Evolutionary conservation across 2,113 vertebrate species (phyloP).

Genomic region (Melanocharis versteri): DNA sequence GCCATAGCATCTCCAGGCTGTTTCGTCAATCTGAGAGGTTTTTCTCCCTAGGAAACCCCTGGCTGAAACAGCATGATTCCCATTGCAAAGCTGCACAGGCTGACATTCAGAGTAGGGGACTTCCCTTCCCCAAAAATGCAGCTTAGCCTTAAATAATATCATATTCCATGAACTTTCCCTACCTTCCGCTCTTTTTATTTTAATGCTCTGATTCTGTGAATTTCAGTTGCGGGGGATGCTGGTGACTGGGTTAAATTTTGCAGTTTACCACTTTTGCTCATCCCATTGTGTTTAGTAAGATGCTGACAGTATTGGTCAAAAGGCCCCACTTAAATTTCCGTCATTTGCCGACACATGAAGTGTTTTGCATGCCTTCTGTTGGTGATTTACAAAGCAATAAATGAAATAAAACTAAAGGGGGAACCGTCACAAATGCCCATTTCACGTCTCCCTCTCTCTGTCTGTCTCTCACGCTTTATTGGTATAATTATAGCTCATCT

Average conservation of each 20-base stretch:
- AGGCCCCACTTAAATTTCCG: background rate
- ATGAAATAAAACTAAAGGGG: background rate
- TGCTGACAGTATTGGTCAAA: background rate
- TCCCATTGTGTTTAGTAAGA: background rate
- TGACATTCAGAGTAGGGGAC: background rate
- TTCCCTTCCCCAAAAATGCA: background rate
- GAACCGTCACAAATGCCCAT: background rate
- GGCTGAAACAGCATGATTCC: accelerated
- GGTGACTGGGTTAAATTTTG: background rate
- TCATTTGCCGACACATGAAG: background rate
- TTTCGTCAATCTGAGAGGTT: background rate
- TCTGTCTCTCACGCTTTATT: conserved; percentile 16
- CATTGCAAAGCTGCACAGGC: background rate
- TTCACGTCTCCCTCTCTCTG: background rate
- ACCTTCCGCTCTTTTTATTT: background rate
- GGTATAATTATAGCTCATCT: conserved; percentile 39
- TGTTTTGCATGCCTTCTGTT: background rate
- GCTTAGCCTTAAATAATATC: background rate
- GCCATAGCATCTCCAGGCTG: background rate
- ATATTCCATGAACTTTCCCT: background rate
- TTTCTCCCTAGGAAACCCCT: background rate
- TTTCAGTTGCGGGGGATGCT: background rate
- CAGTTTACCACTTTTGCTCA: background rate
- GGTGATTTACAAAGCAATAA: background rate
- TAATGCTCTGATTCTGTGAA: background rate